phyloP scores from a whole-genome alignment of 1,140 invertebrate genomes.

The Vanessa tameamea region DNA sequence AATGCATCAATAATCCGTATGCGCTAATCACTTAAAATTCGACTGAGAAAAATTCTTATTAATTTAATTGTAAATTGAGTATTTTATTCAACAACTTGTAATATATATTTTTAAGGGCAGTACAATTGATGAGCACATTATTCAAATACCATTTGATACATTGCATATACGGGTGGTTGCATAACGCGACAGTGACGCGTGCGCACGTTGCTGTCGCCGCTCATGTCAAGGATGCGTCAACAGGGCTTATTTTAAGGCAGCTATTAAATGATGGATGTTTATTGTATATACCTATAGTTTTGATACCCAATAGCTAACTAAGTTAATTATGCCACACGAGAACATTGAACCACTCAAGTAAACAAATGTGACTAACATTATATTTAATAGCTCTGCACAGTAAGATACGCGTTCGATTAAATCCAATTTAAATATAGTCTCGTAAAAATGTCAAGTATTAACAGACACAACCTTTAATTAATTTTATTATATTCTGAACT shows the following conservation, averaged over 20 bases:
- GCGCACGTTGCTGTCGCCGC: conserved; percentile 44
- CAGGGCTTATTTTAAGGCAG: conserved; percentile 49
- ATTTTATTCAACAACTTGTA: neutral
- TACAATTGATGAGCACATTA: conserved; percentile 17
- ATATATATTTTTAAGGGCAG: neutral
- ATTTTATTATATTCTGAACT: neutral
- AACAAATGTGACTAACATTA: too few species aligned
- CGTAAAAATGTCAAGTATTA: too few species aligned
- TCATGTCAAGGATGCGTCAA: conserved; percentile 69
- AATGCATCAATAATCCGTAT: too few species aligned
- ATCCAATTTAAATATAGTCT: too few species aligned
- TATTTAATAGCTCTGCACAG: too few species aligned
- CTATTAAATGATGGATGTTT: neutral
- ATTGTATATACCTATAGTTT: neutral
- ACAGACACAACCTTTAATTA: neutral
- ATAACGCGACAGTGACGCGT: conserved; percentile 47
- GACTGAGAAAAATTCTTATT: neutral
- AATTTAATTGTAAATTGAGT: neutral
- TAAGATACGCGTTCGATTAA: too few species aligned
- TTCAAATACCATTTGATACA: conserved; percentile 33
- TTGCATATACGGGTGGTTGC: conserved; percentile 37
- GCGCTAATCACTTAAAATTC: too few species aligned
- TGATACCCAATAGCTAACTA: neutral
- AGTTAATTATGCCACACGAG: neutral
- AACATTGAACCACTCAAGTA: too few species aligned